These are phyloP conservation scores for Apostichopus leukothele DNA, from an alignment of 53 echinoderm and acorn worm genomes.

Conservation along the genomic window DNA sequence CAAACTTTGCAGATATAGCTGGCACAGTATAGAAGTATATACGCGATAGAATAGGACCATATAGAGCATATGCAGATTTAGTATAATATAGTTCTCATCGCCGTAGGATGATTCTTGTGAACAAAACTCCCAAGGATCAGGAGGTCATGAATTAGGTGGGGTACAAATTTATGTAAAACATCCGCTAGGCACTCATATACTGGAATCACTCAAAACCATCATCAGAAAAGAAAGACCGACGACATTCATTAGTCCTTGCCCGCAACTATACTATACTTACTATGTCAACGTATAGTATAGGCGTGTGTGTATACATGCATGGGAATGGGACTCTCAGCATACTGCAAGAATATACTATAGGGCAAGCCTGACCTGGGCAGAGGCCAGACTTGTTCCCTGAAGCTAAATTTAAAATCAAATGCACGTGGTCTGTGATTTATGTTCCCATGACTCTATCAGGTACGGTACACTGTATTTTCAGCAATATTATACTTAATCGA, in stretches of 20 bases:
- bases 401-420: constrained; percentile 37
- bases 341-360: background rate
- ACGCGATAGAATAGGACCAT: too few species aligned
- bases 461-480: too few species aligned
- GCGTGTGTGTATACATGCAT: background rate
- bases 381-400: constrained; percentile 37
- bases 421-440: constrained; percentile 31
- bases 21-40: too few species aligned
- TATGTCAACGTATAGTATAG: too few species aligned
- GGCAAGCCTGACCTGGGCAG: constrained; percentile 18
- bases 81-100: too few species aligned
- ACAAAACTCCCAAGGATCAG: background rate
- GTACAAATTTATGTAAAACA: constrained; percentile 42
- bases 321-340: too few species aligned
- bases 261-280: too few species aligned
- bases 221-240: background rate
- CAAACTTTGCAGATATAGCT: too few species aligned
- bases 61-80: too few species aligned
- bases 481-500: too few species aligned
- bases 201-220: constrained; percentile 15
- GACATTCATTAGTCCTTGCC: too few species aligned
- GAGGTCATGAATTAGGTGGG: constrained; percentile 34
- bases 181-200: constrained; percentile 29
- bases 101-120: too few species aligned
- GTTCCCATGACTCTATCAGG: background rate